Base-by-base conservation (phyloP, 2,888 invertebrate species). In the Idaea dimidiata region DNA sequence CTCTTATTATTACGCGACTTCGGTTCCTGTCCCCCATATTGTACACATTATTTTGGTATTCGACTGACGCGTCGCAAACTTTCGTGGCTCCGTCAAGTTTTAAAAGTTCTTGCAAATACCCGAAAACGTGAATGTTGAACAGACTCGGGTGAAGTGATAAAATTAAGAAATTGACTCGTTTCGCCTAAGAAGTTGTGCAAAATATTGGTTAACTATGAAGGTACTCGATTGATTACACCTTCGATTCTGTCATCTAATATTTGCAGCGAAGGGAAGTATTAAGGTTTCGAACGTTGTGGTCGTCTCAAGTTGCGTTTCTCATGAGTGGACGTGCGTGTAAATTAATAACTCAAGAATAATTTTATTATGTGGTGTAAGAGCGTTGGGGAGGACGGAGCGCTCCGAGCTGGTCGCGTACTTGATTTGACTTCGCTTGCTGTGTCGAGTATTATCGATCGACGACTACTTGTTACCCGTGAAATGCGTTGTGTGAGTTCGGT, bases 271-370 rank as follows among this genome's bases (percentile, higher is more conserved):
- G 91, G 91, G 91, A 91, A 91, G 91, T 91, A 91, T 88, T 92
- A 91, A 91, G 92, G 92, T 91, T 91, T 92, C 91, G 89, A 87
- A 82, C 89, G 84, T 82, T 92, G 91, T 88, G 92, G 92, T 92
- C 91, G 90, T 91, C 89, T 92, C 92, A 85, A 77, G 89, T 92
- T 91, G 88, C 92, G 90, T 92, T 92, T 92, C 92, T 91, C 92
- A 91, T 91, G 92, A 91, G 90, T 91, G 91, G 89, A 91, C 89
- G 87, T 88, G 88, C 87, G 85, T 89, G 91, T 90, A 90, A 90
- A 91, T 85, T 91, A 89, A 92, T 91, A 91, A 91, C 89, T 89
- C 88, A 88, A 87, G 87, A 91, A 84, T 88, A 66, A 65, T 71
- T 24, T 24, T 55, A 86, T 84, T 87, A 86, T 84, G 88, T 87